Conservation (phyloP, 2,797 vertebrate species). For the Falco naumanni region DNA sequence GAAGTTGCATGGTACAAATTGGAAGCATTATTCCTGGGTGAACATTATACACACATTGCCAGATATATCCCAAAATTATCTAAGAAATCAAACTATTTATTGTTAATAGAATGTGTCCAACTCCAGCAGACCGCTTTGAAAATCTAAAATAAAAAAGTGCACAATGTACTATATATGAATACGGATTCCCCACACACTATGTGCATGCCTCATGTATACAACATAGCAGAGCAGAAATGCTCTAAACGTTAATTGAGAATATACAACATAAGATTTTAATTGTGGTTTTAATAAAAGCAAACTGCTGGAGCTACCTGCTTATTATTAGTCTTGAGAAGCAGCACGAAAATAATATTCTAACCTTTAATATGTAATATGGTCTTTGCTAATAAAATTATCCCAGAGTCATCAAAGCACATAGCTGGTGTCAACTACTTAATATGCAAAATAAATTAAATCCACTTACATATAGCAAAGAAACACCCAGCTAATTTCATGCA, state of each 20-base stretch:
- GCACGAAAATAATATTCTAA: conserved; percentile 31
- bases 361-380: conserved; percentile 38
- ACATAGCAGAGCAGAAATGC: background rate
- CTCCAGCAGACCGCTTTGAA: background rate
- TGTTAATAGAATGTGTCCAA: background rate
- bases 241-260: background rate
- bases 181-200: background rate
- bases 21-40: background rate
- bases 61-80: background rate
- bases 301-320: conserved; percentile 30
- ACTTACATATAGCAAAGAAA: conserved; percentile 16
- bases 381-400: conserved; percentile 46
- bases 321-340: conserved; percentile 5
- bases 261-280: conserved; percentile 32
- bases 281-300: conserved; percentile 24
- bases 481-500: background rate
- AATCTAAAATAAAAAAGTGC: background rate
- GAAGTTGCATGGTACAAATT: background rate
- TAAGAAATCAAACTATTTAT: background rate
- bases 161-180: background rate
- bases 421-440: conserved; percentile 21
- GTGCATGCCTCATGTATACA: background rate
- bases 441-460: conserved; percentile 38
- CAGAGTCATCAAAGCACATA: background rate
- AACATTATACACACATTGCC: background rate